Evolutionary conservation across 1,140 invertebrate genomes (phyloP).

Genomic region (Asbolus verrucosus): DNA sequence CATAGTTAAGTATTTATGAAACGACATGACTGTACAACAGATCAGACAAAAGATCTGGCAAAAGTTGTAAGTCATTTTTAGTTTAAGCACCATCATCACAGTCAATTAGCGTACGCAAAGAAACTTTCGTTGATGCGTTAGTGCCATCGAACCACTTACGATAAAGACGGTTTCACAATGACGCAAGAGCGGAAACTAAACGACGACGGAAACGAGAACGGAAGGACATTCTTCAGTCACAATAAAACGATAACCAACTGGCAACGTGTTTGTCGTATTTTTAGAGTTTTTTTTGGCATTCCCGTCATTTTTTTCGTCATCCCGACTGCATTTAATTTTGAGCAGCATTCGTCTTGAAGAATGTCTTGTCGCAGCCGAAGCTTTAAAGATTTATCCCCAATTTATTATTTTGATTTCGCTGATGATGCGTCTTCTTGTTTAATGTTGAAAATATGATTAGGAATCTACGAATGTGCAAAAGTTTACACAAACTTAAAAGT

Average conservation of each 20-base stretch:
- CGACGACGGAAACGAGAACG: no score
- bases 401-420: constrained; percentile 27
- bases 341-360: not conserved
- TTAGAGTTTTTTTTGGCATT: not conserved
- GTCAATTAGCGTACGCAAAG: constrained; percentile 12
- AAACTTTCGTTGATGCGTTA: no score
- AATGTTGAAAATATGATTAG: constrained; percentile 20
- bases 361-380: not conserved
- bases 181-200: no score
- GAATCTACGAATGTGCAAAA: constrained; percentile 23
- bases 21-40: not conserved
- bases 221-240: no score
- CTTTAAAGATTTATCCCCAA: constrained; percentile 3
- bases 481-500: constrained; percentile 39
- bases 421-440: constrained; percentile 29
- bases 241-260: not conserved
- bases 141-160: no score
- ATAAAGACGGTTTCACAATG: no score
- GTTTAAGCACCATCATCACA: not conserved
- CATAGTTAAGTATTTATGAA: not conserved
- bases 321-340: constrained; percentile 11
- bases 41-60: constrained; percentile 25
- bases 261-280: not conserved
- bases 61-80: constrained; percentile 26
- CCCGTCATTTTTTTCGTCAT: not conserved